Conservation (phyloP, 2,888 invertebrate species). For the Hypomecis punctinalis region DNA sequence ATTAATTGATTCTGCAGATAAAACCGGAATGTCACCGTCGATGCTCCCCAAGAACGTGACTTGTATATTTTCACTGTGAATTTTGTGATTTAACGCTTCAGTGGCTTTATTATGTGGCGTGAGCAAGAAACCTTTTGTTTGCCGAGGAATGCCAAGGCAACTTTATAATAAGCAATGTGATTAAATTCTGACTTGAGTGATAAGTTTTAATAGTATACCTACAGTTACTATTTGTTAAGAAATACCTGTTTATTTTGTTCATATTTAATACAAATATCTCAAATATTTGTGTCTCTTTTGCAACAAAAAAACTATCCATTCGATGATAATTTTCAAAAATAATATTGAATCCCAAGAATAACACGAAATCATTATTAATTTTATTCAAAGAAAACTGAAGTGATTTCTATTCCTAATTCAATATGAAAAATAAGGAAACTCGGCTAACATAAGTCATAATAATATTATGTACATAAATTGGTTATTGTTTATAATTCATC, state of each 20-base stretch:
- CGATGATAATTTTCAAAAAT: no score
- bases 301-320: no score
- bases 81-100: conserved; percentile 50
- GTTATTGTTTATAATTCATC: no score
- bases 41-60: conserved; percentile 41
- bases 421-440: no score
- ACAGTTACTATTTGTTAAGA: not conserved
- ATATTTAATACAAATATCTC: not conserved
- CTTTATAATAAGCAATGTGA: conserved; percentile 41
- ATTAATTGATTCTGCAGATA: conserved; percentile 77
- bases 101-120: conserved; percentile 46
- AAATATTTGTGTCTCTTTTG: no score
- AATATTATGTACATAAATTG: no score
- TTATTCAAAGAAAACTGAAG: no score
- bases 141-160: conserved; percentile 41
- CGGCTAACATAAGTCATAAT: no score
- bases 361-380: no score
- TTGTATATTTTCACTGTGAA: conserved; percentile 45
- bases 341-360: no score
- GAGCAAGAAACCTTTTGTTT: conserved; percentile 36
- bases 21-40: conserved; percentile 67
- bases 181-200: conserved; percentile 16
- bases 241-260: no score
- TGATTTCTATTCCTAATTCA: no score
- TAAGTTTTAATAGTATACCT: conserved; percentile 8